phyloP scores from a whole-genome alignment of 2,797 vertebrate genomes.

The Gastrophryne carolinensis region DNA sequence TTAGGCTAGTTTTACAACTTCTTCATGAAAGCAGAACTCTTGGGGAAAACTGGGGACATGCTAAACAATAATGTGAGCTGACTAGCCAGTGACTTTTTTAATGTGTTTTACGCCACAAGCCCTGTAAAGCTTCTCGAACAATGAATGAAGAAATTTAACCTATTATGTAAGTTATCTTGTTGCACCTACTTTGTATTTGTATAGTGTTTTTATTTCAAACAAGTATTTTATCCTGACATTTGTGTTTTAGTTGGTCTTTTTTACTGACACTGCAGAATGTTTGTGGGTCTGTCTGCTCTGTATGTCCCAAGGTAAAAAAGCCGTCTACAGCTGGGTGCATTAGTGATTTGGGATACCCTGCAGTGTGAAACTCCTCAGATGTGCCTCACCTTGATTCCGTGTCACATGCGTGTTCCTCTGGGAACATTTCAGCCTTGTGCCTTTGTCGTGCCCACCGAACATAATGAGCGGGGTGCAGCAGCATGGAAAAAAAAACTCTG shows the following conservation, averaged over 20 bases:
- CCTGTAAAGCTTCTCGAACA: constrained; percentile 15
- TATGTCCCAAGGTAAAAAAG: no score
- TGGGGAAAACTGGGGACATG: not conserved
- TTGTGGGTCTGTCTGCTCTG: no score
- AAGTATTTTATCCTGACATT: constrained; percentile 2
- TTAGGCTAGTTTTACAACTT: not conserved
- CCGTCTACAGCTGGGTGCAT: no score
- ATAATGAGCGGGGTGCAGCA: no score
- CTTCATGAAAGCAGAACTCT: constrained; percentile 9
- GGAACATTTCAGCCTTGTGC: no score
- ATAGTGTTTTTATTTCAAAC: constrained; percentile 32
- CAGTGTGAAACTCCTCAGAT: no score
- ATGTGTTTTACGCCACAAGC: not conserved
- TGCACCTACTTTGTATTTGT: constrained; percentile 27
- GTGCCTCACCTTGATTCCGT: no score
- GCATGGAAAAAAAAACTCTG: no score
- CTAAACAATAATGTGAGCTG: not conserved
- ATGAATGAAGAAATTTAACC: not conserved
- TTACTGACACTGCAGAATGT: not conserved
- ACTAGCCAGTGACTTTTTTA: constrained; percentile 26
- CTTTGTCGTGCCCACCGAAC: no score
- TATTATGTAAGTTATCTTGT: constrained; percentile 19
- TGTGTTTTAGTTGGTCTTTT: not conserved
- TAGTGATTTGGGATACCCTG: no score
- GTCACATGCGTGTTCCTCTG: no score